These are phyloP conservation scores for Calcarius ornatus DNA, from an alignment of 2,113 vertebrate genomes.

Conservation along the genomic window DNA sequence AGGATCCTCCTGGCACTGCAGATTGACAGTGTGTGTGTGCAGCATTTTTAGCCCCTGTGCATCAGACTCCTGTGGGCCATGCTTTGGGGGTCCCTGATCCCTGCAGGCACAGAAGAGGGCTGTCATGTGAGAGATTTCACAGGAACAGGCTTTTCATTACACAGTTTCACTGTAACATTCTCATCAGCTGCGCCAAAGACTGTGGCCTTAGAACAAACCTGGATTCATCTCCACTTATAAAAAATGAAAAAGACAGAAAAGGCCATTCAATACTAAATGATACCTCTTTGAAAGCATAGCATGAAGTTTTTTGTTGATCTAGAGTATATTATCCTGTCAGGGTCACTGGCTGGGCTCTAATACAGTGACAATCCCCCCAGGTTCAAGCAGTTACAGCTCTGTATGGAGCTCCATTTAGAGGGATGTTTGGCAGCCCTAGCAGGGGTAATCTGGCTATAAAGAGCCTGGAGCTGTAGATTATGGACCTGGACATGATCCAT, in stretches of 20 bases:
- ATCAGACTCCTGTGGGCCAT: neutral
- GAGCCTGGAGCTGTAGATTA: neutral
- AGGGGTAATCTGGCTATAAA: neutral
- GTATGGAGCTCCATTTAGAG: neutral
- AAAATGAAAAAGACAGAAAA: neutral
- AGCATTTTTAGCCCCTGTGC: neutral
- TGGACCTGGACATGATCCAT: neutral
- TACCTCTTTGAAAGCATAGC: neutral
- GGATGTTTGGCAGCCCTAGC: neutral
- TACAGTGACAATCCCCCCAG: neutral
- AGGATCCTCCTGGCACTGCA: neutral
- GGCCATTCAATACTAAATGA: neutral
- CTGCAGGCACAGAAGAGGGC: neutral
- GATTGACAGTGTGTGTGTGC: neutral
- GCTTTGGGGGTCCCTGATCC: neutral
- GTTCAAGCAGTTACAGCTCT: neutral
- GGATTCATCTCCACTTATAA: neutral
- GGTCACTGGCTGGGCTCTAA: neutral
- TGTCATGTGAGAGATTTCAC: neutral
- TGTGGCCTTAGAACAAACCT: neutral
- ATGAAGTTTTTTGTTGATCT: neutral
- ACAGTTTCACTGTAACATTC: neutral
- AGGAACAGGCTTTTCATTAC: neutral
- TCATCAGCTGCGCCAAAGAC: neutral
- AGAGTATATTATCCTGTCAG: neutral